phyloP scores from a whole-genome alignment of 2,113 vertebrate species.

The Anhinga anhinga region DNA sequence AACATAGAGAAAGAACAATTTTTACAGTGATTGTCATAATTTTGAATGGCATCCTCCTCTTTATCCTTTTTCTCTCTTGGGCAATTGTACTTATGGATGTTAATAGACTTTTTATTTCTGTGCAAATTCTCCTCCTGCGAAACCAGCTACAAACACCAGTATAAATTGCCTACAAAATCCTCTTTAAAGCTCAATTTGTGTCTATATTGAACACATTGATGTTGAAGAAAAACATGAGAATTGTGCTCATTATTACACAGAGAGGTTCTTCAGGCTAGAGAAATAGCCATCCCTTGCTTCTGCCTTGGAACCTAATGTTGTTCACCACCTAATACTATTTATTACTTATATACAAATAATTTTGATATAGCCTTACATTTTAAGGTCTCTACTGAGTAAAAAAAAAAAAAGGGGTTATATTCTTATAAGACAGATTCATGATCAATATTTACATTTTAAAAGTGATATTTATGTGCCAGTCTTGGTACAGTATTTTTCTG shows the following conservation, averaged over 20 bases:
- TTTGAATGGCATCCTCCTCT: neutral
- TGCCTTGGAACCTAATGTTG: neutral
- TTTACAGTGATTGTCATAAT: neutral
- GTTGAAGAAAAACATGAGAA: neutral
- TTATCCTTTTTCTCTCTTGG: neutral
- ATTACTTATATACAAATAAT: neutral
- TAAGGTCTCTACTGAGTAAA: neutral
- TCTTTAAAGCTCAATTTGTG: conserved; percentile 8
- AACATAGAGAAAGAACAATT: neutral
- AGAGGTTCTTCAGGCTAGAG: neutral
- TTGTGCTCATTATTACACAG: neutral
- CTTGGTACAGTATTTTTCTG: neutral
- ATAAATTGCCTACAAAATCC: neutral
- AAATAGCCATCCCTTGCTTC: neutral
- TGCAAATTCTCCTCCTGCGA: neutral
- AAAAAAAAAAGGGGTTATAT: neutral
- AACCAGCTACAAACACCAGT: neutral
- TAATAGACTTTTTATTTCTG: neutral
- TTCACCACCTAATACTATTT: neutral
- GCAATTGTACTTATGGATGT: neutral
- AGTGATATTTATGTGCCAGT: neutral
- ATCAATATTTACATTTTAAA: neutral
- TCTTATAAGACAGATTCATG: neutral
- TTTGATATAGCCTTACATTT: neutral
- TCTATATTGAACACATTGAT: neutral